A percentile compares a stretch with the other conserved stretches of the same genome.
Evolutionary conservation across 2,888 invertebrate species (phyloP).

Genomic region (Hirtodrosophila alboralis): DNA sequence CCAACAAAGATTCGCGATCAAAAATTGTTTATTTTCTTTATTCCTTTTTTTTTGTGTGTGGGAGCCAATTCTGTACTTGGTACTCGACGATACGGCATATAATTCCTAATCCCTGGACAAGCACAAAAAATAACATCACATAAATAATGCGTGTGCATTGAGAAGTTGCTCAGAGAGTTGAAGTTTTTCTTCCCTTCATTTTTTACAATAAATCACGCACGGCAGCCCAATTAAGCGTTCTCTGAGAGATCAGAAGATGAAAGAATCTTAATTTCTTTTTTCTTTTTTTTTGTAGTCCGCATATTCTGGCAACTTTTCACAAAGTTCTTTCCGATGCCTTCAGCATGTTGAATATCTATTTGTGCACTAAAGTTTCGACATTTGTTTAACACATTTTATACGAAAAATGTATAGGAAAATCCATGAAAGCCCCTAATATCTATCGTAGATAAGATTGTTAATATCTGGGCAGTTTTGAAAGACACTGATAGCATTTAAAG

Average conservation of each 20-base stretch:
- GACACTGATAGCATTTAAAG: background rate
- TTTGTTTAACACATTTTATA: no score
- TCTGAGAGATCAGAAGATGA: constrained; percentile 23
- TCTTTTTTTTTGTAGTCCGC: constrained; percentile 4
- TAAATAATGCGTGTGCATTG: constrained; percentile 62
- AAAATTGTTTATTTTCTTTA: background rate
- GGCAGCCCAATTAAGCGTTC: constrained; percentile 68
- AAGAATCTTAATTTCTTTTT: constrained; percentile 15
- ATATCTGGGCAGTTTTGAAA: background rate
- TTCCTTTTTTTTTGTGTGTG: constrained; percentile 22
- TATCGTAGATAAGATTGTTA: background rate
- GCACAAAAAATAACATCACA: constrained; percentile 72
- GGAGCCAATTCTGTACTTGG: constrained; percentile 28
- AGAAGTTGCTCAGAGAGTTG: constrained; percentile 24
- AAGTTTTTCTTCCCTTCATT: constrained; percentile 30
- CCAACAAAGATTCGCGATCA: constrained; percentile 41
- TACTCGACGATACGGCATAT: constrained; percentile 46
- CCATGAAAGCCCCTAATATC: background rate
- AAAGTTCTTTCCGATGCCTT: no score
- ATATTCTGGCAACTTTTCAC: no score
- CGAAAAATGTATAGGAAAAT: no score
- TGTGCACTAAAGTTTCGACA: no score
- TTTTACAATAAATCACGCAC: constrained; percentile 73
- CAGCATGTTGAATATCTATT: no score
- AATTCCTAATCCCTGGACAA: constrained; percentile 77